A percentile compares a stretch with the other conserved stretches of the same genome.
Conservation (phyloP, 2,113 vertebrate genomes). For the Puffinus mauretanicus region DNA sequence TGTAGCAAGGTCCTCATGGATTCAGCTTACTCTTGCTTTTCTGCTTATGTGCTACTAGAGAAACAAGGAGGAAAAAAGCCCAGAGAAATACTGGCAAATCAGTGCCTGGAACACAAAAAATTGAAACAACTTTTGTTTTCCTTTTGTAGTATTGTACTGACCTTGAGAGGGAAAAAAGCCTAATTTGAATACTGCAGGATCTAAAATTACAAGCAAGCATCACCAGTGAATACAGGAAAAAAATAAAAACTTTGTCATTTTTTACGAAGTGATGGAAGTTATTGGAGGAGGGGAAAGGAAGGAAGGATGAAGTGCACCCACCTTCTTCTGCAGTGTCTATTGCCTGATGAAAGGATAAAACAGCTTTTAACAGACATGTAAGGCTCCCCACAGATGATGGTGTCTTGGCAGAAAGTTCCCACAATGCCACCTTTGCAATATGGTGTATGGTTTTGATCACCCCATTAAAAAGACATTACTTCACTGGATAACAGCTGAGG, state of each 20-base stretch:
- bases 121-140: background rate
- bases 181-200: background rate
- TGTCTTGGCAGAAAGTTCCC: background rate
- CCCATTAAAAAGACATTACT: background rate
- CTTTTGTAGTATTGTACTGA: background rate
- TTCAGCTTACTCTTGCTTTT: background rate
- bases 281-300: background rate
- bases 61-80: background rate
- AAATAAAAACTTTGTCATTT: background rate
- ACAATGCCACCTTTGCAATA: background rate
- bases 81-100: background rate
- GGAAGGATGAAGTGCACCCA: background rate
- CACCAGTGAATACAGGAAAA: background rate
- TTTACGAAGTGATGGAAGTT: background rate
- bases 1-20: background rate
- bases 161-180: background rate
- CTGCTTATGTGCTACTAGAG: background rate
- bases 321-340: background rate
- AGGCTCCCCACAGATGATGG: background rate
- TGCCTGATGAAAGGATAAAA: background rate
- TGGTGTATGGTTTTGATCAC: background rate
- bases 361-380: background rate
- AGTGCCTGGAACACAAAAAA: background rate
- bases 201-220: background rate
- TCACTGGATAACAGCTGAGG: background rate